A percentile compares a stretch with the other conserved stretches of the same genome.
Conservation (phyloP, 1,140 invertebrate genomes). For the Drosophila ambigua region DNA sequence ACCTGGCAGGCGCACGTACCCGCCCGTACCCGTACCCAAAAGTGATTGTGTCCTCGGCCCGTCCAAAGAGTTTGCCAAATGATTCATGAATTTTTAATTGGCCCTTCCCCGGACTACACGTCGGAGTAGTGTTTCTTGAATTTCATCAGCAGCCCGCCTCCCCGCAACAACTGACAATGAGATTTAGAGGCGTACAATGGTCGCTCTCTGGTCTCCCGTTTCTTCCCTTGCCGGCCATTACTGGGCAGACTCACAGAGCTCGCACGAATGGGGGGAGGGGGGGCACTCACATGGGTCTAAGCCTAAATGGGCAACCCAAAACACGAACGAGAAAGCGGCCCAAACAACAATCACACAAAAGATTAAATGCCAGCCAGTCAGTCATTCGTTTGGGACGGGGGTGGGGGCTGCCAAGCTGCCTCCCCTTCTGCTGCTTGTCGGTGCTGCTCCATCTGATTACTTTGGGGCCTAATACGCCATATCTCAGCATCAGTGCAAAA, state of each 20-base stretch:
- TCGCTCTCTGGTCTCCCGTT: not conserved
- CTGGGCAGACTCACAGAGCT: conserved; percentile 7
- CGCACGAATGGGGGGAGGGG: conserved; percentile 26
- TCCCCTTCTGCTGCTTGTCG: conserved; percentile 4
- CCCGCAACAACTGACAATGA: conserved; percentile 41
- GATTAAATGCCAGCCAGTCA: conserved; percentile 71
- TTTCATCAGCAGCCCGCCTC: conserved; percentile 34
- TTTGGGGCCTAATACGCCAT: conserved; percentile 79
- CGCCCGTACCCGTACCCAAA: not conserved
- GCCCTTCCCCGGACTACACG: conserved; percentile 6
- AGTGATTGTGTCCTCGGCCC: conserved; percentile 33
- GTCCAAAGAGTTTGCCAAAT: conserved; percentile 75
- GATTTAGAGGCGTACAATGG: conserved; percentile 14
- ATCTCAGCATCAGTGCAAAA: conserved; percentile 82
- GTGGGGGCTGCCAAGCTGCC: too few species aligned
- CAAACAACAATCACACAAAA: conserved; percentile 72
- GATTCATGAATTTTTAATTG: conserved; percentile 82
- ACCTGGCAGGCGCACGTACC: too few species aligned
- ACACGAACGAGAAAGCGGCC: conserved; percentile 66
- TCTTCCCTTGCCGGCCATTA: not conserved
- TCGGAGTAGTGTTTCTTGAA: conserved; percentile 37
- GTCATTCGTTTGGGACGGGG: not conserved
- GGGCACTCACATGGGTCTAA: conserved; percentile 63
- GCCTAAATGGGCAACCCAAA: conserved; percentile 77
- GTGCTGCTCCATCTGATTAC: conserved; percentile 64